These are phyloP conservation scores for Zaprionus obscuricornis DNA, from an alignment of 2,888 invertebrate species.

Conservation along the genomic window DNA sequence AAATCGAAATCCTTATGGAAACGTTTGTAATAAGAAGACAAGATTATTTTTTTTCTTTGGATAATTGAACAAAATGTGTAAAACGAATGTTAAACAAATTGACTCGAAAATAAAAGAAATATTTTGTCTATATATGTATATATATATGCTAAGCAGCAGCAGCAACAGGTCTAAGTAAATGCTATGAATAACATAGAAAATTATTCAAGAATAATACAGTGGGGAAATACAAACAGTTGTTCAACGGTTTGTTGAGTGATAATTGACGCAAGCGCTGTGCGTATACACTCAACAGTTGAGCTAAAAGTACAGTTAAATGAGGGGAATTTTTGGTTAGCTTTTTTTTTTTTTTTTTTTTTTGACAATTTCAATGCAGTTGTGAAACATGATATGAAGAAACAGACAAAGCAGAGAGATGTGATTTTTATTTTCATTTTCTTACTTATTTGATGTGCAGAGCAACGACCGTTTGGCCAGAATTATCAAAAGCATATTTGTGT, in stretches of 20 bases:
- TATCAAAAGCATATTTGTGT: not conserved
- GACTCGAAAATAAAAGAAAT: no score
- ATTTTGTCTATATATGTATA: no score
- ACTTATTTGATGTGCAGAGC: slow-evolving; percentile 29
- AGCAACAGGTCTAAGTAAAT: no score
- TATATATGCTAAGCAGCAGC: no score
- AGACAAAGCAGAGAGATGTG: slow-evolving; percentile 3
- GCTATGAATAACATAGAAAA: slow-evolving; percentile 28
- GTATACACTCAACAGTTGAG: slow-evolving; percentile 24
- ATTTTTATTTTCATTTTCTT: no score
- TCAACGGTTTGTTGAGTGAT: slow-evolving; percentile 2
- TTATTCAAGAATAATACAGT: slow-evolving; percentile 14
- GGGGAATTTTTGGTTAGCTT: slow-evolving; percentile 8
- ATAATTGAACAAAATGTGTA: no score
- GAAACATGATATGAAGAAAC: slow-evolving; percentile 13
- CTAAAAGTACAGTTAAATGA: not conserved
- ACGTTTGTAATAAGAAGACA: no score
- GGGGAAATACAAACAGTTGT: not conserved
- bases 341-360: not conserved
- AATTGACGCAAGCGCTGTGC: slow-evolving; percentile 32
- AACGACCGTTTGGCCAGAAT: no score
- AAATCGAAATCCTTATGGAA: no score
- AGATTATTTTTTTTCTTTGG: no score
- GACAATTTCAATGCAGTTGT: slow-evolving; percentile 19
- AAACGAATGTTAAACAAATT: no score